Percentiles rank a stretch among this genome's conserved stretches.
Evolutionary conservation across 2,888 invertebrate genomes (phyloP).

Genomic region (Xestia c-nigrum): DNA sequence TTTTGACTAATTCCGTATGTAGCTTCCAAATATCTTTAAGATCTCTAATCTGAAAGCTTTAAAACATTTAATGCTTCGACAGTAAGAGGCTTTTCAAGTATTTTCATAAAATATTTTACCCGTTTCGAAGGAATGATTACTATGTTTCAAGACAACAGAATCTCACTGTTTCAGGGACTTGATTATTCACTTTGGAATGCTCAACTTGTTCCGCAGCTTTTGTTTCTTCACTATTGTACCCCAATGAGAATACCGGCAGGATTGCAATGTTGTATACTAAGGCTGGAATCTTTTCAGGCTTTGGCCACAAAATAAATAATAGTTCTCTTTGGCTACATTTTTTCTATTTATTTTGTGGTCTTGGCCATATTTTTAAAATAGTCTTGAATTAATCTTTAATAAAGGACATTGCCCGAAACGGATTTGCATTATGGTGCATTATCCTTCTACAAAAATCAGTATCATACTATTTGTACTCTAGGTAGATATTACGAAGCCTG

Average conservation of each 20-base stretch:
- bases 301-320: background rate
- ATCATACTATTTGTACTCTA: slow-evolving; percentile 1
- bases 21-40: background rate
- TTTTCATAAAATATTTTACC: background rate
- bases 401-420: background rate
- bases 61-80: background rate
- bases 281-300: slow-evolving; percentile 23
- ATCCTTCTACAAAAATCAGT: background rate
- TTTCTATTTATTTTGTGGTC: background rate
- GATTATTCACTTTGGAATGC: slow-evolving; percentile 48
- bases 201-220: slow-evolving; percentile 25
- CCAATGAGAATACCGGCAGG: slow-evolving; percentile 28
- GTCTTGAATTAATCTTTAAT: background rate
- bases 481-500: slow-evolving; percentile 16
- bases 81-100: background rate
- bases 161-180: slow-evolving; percentile 15
- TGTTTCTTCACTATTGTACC: slow-evolving; percentile 37
- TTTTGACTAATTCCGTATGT: background rate
- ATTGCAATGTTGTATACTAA: slow-evolving; percentile 19
- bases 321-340: slow-evolving; percentile 16
- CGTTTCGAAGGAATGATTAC: slow-evolving; percentile 20
- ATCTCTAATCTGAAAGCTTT: background rate
- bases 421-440: background rate
- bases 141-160: slow-evolving; percentile 26
- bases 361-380: background rate